phyloP scores from a whole-genome alignment of 2,888 invertebrate species.

The Aelia acuminata region DNA sequence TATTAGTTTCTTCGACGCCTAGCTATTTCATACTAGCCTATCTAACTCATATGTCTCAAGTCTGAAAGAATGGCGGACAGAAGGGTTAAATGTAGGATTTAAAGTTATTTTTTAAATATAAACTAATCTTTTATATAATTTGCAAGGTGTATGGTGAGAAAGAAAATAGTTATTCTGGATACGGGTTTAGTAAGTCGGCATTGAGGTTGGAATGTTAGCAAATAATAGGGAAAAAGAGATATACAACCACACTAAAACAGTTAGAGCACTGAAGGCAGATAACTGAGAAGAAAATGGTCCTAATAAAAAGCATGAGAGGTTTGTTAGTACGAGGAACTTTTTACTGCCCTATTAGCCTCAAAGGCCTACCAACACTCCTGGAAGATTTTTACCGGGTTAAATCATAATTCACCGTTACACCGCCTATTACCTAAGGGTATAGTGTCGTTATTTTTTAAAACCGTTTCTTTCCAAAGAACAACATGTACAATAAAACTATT shows the following conservation, averaged over 20 bases:
- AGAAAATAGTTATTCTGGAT: too few species aligned
- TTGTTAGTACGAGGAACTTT: neutral
- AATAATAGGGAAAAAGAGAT: neutral
- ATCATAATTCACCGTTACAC: neutral
- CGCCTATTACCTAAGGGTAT: neutral
- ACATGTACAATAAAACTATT: too few species aligned
- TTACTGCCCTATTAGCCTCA: neutral
- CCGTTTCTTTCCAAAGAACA: neutral
- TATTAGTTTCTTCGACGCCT: too few species aligned
- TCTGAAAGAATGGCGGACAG: too few species aligned
- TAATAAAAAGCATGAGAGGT: neutral
- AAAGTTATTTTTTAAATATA: too few species aligned
- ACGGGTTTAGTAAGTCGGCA: too few species aligned
- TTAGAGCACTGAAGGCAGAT: too few species aligned
- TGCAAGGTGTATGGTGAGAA: too few species aligned
- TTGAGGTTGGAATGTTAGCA: neutral
- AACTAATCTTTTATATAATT: too few species aligned
- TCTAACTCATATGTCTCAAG: too few species aligned
- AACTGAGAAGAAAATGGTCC: neutral
- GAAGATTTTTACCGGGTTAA: neutral
- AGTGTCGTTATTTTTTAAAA: neutral
- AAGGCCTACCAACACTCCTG: neutral
- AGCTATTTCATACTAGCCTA: too few species aligned
- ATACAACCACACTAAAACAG: neutral
- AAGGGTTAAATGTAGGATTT: too few species aligned